These are phyloP conservation scores for Laterallus jamaicensis DNA, from an alignment of 2,113 vertebrate genomes.

Conservation along the genomic window DNA sequence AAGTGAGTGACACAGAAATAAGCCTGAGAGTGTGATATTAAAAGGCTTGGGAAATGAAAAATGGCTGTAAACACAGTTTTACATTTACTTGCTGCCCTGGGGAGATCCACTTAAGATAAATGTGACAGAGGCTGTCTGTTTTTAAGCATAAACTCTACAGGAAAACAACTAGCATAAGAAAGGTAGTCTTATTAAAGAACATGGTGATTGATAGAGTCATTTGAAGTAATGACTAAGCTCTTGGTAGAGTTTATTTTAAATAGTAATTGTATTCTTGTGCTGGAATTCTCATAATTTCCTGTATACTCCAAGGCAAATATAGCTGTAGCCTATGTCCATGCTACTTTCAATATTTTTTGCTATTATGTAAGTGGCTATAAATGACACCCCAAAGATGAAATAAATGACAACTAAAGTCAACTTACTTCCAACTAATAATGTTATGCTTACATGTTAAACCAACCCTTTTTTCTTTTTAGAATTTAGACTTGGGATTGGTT, in stretches of 20 bases:
- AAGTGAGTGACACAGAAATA: slow-evolving; percentile 46
- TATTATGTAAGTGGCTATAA: not conserved
- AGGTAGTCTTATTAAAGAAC: slow-evolving; percentile 60
- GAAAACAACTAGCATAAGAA: slow-evolving; percentile 47
- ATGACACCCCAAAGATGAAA: not conserved
- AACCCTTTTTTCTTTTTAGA: not conserved
- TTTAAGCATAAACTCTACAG: slow-evolving; percentile 56
- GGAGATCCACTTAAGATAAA: slow-evolving; percentile 66
- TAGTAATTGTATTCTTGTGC: slow-evolving; percentile 15
- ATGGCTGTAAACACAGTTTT: slow-evolving; percentile 60
- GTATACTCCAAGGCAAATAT: not conserved
- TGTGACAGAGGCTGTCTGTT: slow-evolving; percentile 62
- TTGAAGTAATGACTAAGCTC: slow-evolving; percentile 52
- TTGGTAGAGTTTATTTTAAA: slow-evolving; percentile 51
- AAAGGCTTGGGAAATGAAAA: slow-evolving; percentile 53
- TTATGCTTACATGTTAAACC: not conserved
- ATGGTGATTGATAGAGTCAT: slow-evolving; percentile 64
- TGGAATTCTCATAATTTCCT: slow-evolving; percentile 17
- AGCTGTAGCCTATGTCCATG: not conserved
- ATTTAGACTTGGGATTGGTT: not conserved
- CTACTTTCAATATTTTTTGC: not conserved
- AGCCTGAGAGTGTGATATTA: slow-evolving; percentile 42
- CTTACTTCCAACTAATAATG: not conserved
- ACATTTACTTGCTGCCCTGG: slow-evolving; percentile 35
- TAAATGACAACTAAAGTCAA: not conserved